Percentiles rank a stretch among this genome's conserved stretches.
phyloP scores from a whole-genome alignment of 2,888 invertebrate species.

The Apomyelois bistriatella region DNA sequence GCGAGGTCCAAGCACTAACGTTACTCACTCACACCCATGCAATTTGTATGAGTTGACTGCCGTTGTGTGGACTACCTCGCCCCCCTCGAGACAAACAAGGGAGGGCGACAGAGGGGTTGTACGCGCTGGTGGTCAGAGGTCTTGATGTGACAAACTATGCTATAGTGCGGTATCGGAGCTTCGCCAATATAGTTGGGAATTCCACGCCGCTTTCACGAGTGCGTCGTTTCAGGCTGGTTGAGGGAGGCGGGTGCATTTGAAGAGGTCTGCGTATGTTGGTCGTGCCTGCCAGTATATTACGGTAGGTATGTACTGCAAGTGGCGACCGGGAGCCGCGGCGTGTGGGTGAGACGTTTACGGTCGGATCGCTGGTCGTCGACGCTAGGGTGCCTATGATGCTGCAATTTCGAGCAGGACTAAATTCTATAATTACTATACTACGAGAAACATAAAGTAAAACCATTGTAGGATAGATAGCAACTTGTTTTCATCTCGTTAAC shows the following conservation, averaged over 20 bases:
- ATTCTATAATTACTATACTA: too few relatives aligned
- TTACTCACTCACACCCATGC: slow-evolving; percentile 74
- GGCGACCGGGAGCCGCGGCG: slow-evolving; percentile 71
- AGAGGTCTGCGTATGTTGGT: slow-evolving; percentile 41
- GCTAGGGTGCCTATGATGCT: slow-evolving; percentile 42
- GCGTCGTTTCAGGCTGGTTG: slow-evolving; percentile 16
- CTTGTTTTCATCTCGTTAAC: too few relatives aligned
- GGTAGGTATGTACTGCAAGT: slow-evolving; percentile 69
- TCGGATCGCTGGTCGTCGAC: slow-evolving; percentile 74
- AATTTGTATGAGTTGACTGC: slow-evolving; percentile 62
- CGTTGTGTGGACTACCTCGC: slow-evolving; percentile 34
- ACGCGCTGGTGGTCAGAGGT: slow-evolving; percentile 63
- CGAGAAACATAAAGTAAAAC: too few relatives aligned
- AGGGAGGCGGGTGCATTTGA: slow-evolving; percentile 30
- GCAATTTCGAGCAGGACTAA: slow-evolving; percentile 12
- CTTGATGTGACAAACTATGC: slow-evolving; percentile 70
- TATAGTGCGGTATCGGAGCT: slow-evolving; percentile 69
- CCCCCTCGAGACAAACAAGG: slow-evolving; percentile 37
- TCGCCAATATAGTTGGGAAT: slow-evolving; percentile 42
- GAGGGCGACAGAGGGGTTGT: slow-evolving; percentile 49
- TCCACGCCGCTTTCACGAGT: slow-evolving; percentile 29
- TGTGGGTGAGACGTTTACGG: slow-evolving; percentile 80
- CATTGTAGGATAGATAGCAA: too few relatives aligned
- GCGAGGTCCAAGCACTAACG: slow-evolving; percentile 70
- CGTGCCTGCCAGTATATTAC: slow-evolving; percentile 49